These are phyloP conservation scores for Dufourea novaeangliae DNA, from an alignment of 1,140 invertebrate species.

Conservation along the genomic window DNA sequence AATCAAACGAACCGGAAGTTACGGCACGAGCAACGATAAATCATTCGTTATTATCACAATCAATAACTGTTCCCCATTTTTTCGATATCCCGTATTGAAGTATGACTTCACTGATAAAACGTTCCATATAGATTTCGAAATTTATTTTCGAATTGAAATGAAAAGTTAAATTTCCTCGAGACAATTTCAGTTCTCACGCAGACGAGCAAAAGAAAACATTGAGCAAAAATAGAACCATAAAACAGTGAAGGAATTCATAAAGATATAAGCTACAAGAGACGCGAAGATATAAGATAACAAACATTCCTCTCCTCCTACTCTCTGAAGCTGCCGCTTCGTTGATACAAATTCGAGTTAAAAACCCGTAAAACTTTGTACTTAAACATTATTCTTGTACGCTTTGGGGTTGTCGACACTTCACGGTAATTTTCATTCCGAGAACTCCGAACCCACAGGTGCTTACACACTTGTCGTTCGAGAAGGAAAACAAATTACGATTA, in stretches of 20 bases:
- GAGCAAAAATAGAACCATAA: conserved; percentile 1
- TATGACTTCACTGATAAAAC: background rate
- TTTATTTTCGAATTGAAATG: no score
- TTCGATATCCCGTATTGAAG: background rate
- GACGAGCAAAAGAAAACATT: background rate
- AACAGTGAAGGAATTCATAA: background rate
- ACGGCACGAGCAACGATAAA: conserved; percentile 6
- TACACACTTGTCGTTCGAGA: conserved; percentile 41
- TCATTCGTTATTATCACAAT: conserved; percentile 1
- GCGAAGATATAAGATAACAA: conserved; percentile 18
- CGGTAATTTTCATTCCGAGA: conserved; percentile 35
- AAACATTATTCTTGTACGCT: conserved; percentile 25
- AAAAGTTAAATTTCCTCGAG: no score
- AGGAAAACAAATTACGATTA: conserved; percentile 64
- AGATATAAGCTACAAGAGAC: conserved; percentile 1
- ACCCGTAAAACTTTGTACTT: background rate
- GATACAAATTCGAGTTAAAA: conserved; percentile 31
- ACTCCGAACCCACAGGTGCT: conserved; percentile 54
- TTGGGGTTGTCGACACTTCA: conserved; percentile 33
- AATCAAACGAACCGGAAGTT: conserved; percentile 12
- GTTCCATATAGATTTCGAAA: no score
- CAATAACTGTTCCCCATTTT: no score
- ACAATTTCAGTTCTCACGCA: background rate
- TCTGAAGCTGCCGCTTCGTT: conserved; percentile 20
- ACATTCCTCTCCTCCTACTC: conserved; percentile 25